phyloP scores from a whole-genome alignment of 2,888 invertebrate species.

The Maniola hyperantus region DNA sequence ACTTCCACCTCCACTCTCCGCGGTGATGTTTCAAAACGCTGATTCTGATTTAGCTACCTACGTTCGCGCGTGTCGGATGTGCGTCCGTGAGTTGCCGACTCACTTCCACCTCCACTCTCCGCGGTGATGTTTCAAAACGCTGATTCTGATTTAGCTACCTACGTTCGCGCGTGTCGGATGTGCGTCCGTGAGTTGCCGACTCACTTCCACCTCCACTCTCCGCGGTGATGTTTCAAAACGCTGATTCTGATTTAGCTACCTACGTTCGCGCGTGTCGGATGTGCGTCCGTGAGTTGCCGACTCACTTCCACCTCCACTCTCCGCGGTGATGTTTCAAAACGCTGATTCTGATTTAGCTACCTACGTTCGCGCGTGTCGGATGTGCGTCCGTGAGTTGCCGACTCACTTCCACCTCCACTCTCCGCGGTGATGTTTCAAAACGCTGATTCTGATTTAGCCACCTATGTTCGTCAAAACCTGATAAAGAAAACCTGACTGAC shows the following conservation, averaged over 20 bases:
- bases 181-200: neutral
- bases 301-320: constrained; percentile 16
- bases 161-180: constrained; percentile 24
- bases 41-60: neutral
- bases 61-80: constrained; percentile 23
- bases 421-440: neutral
- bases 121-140: neutral
- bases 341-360: neutral
- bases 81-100: constrained; percentile 1
- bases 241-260: neutral
- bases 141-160: neutral
- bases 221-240: neutral
- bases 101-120: constrained; percentile 16
- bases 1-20: constrained; percentile 15
- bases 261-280: constrained; percentile 25
- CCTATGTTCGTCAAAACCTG: too few species aligned
- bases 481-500: too few species aligned
- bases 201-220: constrained; percentile 17
- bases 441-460: neutral
- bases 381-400: neutral
- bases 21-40: neutral
- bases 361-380: constrained; percentile 26
- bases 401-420: constrained; percentile 16
- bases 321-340: neutral
- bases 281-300: neutral